Percentiles rank a stretch among this genome's conserved stretches.
Conservation (phyloP, 2,888 invertebrate species). For the Stenolophus ochropezus region DNA sequence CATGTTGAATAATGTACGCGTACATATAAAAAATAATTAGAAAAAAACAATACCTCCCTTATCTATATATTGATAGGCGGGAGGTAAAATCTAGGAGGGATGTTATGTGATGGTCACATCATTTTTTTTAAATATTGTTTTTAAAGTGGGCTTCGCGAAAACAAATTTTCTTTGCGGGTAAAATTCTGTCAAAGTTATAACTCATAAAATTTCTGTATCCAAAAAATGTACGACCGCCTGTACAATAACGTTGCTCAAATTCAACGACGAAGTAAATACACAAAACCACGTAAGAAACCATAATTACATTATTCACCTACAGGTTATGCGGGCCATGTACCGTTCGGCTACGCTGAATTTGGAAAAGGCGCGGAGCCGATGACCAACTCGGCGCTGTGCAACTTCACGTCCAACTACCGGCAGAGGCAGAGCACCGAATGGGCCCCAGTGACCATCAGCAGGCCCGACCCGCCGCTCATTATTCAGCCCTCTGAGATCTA, state of each 20-base stretch:
- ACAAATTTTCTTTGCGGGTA: background rate
- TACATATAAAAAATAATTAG: too few species aligned
- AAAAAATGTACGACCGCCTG: conserved; percentile 68
- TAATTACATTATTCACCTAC: conserved; percentile 36
- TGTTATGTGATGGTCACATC: background rate
- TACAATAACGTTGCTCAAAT: conserved; percentile 69
- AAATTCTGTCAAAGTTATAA: conserved; percentile 30
- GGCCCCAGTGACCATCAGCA: conserved; percentile 80
- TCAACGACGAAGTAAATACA: conserved; percentile 66
- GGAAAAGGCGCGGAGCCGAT: conserved; percentile 80
- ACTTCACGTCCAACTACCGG: conserved; percentile 85
- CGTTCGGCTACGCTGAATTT: conserved; percentile 79
- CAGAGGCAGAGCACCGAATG: conserved; percentile 83
- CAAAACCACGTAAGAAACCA: background rate
- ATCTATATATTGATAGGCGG: too few species aligned
- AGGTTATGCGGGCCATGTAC: conserved; percentile 82
- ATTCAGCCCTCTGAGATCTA: conserved; percentile 79
- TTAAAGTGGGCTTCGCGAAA: background rate
- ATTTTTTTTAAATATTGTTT: background rate
- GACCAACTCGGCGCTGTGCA: conserved; percentile 83
- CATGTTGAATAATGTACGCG: too few species aligned
- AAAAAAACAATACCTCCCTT: too few species aligned
- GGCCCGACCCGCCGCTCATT: conserved; percentile 74
- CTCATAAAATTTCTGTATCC: background rate
- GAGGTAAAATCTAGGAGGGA: background rate